Percentiles rank a stretch among this genome's conserved stretches.
Conservation (phyloP, 2,113 vertebrate genomes). For the Leiothrix lutea region DNA sequence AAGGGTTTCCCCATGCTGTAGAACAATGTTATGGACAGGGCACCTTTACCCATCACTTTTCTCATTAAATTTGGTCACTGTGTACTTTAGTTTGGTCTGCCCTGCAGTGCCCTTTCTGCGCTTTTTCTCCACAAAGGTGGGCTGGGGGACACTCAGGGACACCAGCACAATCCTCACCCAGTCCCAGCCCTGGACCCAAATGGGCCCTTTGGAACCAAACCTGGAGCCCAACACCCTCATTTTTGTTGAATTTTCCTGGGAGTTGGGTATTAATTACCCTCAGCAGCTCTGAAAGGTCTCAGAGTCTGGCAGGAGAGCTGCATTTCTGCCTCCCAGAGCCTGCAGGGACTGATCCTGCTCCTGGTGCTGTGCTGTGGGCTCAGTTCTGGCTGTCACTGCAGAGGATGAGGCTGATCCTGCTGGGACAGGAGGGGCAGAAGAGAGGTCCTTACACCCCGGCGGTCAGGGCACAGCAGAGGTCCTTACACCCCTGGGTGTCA, state of each 20-base stretch:
- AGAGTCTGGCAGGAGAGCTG: background rate
- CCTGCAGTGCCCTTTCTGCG: background rate
- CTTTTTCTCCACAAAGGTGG: fast-evolving
- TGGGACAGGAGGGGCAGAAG: background rate
- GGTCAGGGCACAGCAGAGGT: background rate
- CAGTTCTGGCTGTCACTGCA: no score
- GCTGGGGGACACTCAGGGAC: background rate
- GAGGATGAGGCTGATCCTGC: background rate
- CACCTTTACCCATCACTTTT: background rate
- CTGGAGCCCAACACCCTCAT: background rate
- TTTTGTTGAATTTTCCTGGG: background rate
- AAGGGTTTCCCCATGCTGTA: background rate
- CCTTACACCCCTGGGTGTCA: background rate
- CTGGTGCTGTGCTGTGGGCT: background rate
- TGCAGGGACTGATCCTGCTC: background rate
- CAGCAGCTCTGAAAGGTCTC: background rate
- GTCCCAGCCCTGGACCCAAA: background rate
- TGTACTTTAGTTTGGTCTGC: fast-evolving
- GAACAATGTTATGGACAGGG: background rate
- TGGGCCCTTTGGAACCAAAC: background rate
- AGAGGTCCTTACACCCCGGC: background rate
- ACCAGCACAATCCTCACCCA: background rate
- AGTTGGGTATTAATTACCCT: background rate
- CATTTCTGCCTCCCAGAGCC: background rate
- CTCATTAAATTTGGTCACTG: background rate